phyloP scores from a whole-genome alignment of 2,797 vertebrate species.

The Austrolebias charrua region DNA sequence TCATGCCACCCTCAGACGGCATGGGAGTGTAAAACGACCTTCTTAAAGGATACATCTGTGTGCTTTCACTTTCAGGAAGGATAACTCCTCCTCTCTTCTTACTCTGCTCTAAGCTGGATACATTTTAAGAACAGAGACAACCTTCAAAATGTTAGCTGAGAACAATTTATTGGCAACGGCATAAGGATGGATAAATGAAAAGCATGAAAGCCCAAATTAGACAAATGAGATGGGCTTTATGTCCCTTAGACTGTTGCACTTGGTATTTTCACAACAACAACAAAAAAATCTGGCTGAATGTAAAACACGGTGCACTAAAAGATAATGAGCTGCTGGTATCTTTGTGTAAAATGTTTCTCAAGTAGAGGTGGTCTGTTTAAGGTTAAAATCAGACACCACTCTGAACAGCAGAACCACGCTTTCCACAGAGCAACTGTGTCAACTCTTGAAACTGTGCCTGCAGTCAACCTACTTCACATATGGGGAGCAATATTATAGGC shows the following conservation, averaged over 20 bases:
- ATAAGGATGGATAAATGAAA: not conserved
- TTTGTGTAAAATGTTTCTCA: not conserved
- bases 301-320: not conserved
- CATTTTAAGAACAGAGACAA: not conserved
- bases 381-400: too few species aligned
- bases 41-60: not conserved
- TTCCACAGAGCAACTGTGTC: too few species aligned
- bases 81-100: not conserved
- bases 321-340: not conserved
- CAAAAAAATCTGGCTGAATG: not conserved
- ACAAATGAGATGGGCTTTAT: not conserved
- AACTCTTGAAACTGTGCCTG: too few species aligned
- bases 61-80: not conserved
- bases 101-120: not conserved
- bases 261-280: not conserved
- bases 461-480: too few species aligned
- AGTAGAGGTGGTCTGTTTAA: too few species aligned
- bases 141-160: constrained; percentile 1
- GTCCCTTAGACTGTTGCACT: not conserved
- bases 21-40: not conserved
- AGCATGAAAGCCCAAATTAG: not conserved
- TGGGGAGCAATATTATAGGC: too few species aligned
- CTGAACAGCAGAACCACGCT: too few species aligned
- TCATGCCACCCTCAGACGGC: not conserved
- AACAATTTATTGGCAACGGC: not conserved